Base-by-base conservation (phyloP, 2,888 invertebrate species). In the Anoplius nigerrimus region DNA sequence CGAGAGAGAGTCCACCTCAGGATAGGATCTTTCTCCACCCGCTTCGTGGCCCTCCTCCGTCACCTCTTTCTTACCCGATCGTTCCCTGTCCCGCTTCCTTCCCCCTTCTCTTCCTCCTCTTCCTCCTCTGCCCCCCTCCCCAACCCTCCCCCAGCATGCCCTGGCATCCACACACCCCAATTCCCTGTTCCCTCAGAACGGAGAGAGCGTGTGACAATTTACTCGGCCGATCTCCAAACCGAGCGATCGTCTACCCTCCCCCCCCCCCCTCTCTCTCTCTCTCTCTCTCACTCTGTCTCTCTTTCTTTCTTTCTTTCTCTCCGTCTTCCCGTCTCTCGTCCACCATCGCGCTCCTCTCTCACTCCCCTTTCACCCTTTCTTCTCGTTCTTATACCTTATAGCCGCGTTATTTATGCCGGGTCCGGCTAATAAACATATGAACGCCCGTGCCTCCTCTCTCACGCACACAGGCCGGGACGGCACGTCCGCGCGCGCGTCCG, bases 341-440 rank as follows among this genome's bases (percentile, higher is more conserved):
- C 45, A 24, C 55, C 71, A 56, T 60, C 69, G 59, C 65, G 63
- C 73, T 68, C 65, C 66, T 71, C 42, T 46, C 54, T 71, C 59
- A n/a, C 4, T 21, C 42, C 27, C 22, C 75, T 76, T 79, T 81
- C 76, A 76, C 81, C 82, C 82, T 79, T 85, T 81, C 81, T 79
- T 78, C 78, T 74, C 80, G 71, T 81, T 82, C 81, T 83, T 85
- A 83, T 84, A 84, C 84, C 86, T 86, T 86, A 88, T 87, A 85
- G 87, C 86, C 82, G 85, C 84, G 87, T 88, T 88, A 88, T 88
- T 88, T 88, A 88, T 88, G 86, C 87, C 82, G 84, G 87, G 85
- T 86, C 85, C 81, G 84, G 85, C 88, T 88, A 88, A 88, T 88
- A 88, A 88, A 88, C 88, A 88, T 88, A 88, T 88, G 88, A 88